Conservation (phyloP, 2,113 vertebrate genomes). For the Notothenia coriiceps region DNA sequence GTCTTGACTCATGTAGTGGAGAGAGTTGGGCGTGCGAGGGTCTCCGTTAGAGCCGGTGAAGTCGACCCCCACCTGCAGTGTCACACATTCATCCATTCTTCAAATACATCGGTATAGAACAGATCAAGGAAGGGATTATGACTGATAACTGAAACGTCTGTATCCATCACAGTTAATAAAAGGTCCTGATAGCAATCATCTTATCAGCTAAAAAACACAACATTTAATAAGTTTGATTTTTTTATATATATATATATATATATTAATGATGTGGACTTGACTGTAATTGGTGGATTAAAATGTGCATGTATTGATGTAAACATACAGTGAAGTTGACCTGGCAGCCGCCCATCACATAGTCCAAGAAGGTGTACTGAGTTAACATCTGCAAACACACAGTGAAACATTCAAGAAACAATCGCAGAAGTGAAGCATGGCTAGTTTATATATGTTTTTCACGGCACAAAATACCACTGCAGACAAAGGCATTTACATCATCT, state of each 20-base stretch:
- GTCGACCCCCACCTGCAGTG: conserved; percentile 90
- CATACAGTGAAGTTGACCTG: conserved; percentile 78
- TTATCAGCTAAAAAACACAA: background rate
- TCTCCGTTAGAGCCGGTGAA: conserved; percentile 96
- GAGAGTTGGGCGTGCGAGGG: conserved; percentile 90
- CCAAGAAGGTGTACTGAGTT: conserved; percentile 72
- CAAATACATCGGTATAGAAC: background rate
- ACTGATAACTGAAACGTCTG: background rate
- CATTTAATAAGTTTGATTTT: background rate
- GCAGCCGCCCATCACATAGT: conserved; percentile 80
- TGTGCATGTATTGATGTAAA: conserved; percentile 11
- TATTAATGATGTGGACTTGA: background rate
- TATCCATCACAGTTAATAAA: background rate
- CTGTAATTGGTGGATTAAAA: background rate
- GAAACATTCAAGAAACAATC: too few species aligned
- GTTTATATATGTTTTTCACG: background rate
- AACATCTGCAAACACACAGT: conserved; percentile 52
- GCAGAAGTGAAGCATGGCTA: background rate
- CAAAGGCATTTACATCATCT: background rate
- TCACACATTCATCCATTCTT: background rate
- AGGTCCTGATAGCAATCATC: background rate
- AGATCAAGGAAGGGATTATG: background rate
- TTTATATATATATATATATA: background rate
- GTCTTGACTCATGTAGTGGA: conserved; percentile 92
- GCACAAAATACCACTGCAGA: background rate